Percentiles rank a stretch among this genome's conserved stretches.
These are phyloP conservation scores for Echinops telfairi DNA, from an alignment of 2,113 vertebrate species.

Conservation along the genomic window DNA sequence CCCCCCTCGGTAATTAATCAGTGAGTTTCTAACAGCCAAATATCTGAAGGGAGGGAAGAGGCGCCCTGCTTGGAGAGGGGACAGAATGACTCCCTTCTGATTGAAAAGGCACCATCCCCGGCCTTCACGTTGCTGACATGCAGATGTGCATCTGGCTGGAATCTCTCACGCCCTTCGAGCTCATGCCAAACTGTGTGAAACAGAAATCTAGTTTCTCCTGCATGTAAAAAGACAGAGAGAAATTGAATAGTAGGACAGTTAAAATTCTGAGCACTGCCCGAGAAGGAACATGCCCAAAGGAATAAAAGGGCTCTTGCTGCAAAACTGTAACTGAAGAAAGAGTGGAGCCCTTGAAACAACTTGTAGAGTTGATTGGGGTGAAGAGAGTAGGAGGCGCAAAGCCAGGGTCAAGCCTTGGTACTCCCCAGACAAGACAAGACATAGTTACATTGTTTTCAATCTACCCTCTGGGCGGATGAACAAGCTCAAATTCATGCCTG, in stretches of 20 bases:
- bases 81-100: conserved; percentile 76
- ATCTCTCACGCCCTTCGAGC: conserved; percentile 77
- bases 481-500: conserved; percentile 56
- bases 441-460: conserved; percentile 64
- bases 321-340: conserved; percentile 61
- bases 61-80: conserved; percentile 67
- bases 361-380: conserved; percentile 54
- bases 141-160: conserved; percentile 79
- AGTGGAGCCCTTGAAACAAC: conserved; percentile 68
- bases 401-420: conserved; percentile 28
- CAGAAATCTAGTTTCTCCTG: conserved; percentile 75
- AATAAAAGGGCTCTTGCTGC: conserved; percentile 74
- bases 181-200: conserved; percentile 74
- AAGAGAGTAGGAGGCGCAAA: conserved; percentile 63
- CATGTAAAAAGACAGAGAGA: conserved; percentile 76
- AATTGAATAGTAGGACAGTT: conserved; percentile 72
- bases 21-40: conserved; percentile 72
- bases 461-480: conserved; percentile 47
- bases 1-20: conserved; percentile 77
- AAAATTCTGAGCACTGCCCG: conserved; percentile 78
- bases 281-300: conserved; percentile 74
- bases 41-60: conserved; percentile 71
- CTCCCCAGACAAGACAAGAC: conserved; percentile 61
- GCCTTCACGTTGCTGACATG: conserved; percentile 76
- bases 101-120: conserved; percentile 75